Evolutionary conservation across 2,888 invertebrate species (phyloP).

Genomic region (Oligia strigilis): DNA sequence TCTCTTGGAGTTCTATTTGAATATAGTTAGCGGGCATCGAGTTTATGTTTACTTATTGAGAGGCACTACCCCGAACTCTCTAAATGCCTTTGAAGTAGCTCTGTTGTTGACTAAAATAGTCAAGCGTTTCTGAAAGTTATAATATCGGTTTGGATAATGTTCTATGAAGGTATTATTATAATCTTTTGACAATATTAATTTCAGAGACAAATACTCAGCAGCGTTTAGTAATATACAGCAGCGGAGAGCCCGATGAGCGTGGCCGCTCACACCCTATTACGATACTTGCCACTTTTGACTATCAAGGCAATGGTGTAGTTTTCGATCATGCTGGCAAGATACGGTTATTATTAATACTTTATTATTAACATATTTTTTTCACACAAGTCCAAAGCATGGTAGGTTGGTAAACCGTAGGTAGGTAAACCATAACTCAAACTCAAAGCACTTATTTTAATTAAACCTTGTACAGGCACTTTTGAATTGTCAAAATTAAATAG

Average conservation of each 20-base stretch:
- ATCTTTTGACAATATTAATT: conserved; percentile 1
- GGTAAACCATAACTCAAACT: no score
- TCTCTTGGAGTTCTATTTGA: neutral
- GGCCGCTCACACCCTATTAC: conserved; percentile 81
- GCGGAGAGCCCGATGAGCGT: conserved; percentile 82
- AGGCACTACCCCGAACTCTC: neutral
- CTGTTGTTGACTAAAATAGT: neutral
- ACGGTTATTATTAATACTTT: conserved; percentile 70
- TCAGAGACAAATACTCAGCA: conserved; percentile 84
- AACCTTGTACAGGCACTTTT: no score
- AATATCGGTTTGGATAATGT: neutral
- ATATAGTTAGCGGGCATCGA: neutral
- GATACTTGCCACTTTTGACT: conserved; percentile 84
- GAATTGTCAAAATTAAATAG: no score
- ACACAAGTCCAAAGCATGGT: neutral
- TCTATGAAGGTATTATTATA: neutral
- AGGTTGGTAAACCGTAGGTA: no score
- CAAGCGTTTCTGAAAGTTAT: neutral
- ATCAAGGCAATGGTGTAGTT: conserved; percentile 85
- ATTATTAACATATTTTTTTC: neutral
- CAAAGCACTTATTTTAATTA: no score
- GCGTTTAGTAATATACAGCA: conserved; percentile 84
- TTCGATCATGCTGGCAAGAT: conserved; percentile 86
- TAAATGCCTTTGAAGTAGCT: neutral
- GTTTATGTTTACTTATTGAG: neutral